Evolutionary conservation across 2,888 invertebrate species (phyloP).

Genomic region (Pseudococcus viburni): DNA sequence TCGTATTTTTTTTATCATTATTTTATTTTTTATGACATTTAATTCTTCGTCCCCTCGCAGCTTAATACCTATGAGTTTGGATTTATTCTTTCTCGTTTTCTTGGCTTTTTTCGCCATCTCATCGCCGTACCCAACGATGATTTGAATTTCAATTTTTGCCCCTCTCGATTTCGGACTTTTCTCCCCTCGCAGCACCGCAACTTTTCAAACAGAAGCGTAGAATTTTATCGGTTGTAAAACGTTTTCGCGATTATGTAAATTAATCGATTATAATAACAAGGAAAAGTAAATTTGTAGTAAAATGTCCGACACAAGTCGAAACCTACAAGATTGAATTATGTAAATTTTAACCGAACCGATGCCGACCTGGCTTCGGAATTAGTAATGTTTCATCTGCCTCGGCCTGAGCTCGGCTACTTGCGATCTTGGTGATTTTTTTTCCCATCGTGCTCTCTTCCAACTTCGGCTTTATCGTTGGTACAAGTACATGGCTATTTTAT

Average conservation of each 20-base stretch:
- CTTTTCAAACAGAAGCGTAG: not conserved
- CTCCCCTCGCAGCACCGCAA: not conserved
- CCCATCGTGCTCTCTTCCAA: not conserved
- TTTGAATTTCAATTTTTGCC: slow-evolving; percentile 24
- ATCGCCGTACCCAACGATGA: not conserved
- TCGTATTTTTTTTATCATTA: slow-evolving; percentile 26
- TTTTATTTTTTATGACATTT: slow-evolving; percentile 40
- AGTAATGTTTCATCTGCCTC: not conserved
- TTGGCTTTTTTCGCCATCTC: not conserved
- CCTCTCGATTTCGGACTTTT: not conserved
- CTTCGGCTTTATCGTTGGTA: not conserved
- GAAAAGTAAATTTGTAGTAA: slow-evolving; percentile 2
- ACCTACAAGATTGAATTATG: slow-evolving; percentile 39
- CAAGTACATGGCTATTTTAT: not conserved
- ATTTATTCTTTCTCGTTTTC: not conserved
- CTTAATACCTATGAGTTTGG: not conserved
- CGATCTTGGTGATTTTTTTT: slow-evolving; percentile 18
- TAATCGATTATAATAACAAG: slow-evolving; percentile 39
- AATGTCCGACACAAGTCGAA: slow-evolving; percentile 17
- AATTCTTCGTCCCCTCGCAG: not conserved
- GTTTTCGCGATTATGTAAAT: slow-evolving; percentile 37
- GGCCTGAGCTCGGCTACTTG: not conserved
- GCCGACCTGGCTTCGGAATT: not conserved
- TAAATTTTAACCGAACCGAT: slow-evolving; percentile 6
- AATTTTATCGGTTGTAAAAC: slow-evolving; percentile 4